Conservation (phyloP, 2,797 vertebrate species). For the Microctenopoma stevenorrisi region DNA sequence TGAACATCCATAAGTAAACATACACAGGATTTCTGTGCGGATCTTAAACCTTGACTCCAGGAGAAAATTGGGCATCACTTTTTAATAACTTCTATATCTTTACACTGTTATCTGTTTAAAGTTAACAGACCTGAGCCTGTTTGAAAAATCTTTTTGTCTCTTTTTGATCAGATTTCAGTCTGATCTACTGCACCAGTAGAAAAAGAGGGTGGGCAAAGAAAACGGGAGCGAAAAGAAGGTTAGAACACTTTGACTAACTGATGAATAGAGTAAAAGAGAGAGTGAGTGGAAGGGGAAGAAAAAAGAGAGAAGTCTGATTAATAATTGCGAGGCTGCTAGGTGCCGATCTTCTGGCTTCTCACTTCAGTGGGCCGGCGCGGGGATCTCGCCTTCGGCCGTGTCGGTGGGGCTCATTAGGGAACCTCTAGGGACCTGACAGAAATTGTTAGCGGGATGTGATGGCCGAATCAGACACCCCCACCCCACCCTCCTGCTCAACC, state of each 20-base stretch:
- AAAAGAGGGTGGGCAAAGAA: neutral
- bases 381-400: conserved; percentile 93
- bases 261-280: conserved; percentile 83
- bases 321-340: conserved; percentile 81
- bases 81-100: neutral
- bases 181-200: conserved; percentile 14
- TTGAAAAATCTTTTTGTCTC: neutral
- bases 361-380: conserved; percentile 90
- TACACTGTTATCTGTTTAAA: neutral
- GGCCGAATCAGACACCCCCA: conserved; percentile 85
- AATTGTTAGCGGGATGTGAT: conserved; percentile 94
- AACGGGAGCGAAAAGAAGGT: conserved; percentile 16
- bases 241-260: conserved; percentile 82
- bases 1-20: neutral
- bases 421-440: conserved; percentile 91
- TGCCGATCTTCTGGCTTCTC: conserved; percentile 88
- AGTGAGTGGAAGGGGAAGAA: conserved; percentile 51
- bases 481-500: conserved; percentile 12
- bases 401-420: conserved; percentile 96
- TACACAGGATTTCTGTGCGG: neutral
- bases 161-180: too few relatives aligned
- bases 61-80: neutral
- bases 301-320: conserved; percentile 85
- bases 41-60: neutral
- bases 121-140: neutral